phyloP scores from a whole-genome alignment of 37 sponge, comb jelly and placozoan genomes.

The Aphrocallistes beatrix region DNA sequence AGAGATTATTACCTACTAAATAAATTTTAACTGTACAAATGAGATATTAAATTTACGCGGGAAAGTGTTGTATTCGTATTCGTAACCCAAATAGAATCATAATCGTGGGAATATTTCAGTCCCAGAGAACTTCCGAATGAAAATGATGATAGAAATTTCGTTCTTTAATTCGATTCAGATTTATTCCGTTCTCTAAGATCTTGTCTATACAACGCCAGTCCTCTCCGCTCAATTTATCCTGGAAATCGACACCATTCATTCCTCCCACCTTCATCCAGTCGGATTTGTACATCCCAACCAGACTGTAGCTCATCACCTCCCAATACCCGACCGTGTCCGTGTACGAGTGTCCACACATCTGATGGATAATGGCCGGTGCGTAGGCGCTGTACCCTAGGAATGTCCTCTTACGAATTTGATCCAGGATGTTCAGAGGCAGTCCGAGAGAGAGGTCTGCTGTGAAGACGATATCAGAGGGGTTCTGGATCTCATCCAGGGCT shows the following conservation, averaged over 20 bases:
- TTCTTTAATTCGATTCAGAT: background rate
- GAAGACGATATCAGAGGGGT: background rate
- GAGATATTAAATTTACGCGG: no score
- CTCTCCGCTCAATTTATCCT: background rate
- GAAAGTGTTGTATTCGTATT: no score
- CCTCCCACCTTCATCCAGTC: background rate
- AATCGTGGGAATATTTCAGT: no score
- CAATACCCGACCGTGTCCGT: background rate
- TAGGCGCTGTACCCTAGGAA: background rate
- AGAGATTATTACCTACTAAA: no score
- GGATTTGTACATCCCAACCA: background rate
- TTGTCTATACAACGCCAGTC: background rate
- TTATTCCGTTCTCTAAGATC: background rate
- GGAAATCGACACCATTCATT: background rate
- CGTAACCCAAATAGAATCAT: no score
- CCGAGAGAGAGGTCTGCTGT: background rate
- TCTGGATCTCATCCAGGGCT: background rate
- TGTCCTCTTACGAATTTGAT: background rate
- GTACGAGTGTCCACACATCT: slow-evolving; percentile 14
- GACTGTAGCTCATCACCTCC: background rate
- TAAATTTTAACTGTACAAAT: no score
- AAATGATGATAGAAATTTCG: background rate
- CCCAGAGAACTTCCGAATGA: no score
- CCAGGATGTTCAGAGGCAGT: background rate
- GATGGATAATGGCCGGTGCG: background rate